Evolutionary conservation across 2,888 invertebrate species (phyloP).

Genomic region (Xestia rhomboidea): DNA sequence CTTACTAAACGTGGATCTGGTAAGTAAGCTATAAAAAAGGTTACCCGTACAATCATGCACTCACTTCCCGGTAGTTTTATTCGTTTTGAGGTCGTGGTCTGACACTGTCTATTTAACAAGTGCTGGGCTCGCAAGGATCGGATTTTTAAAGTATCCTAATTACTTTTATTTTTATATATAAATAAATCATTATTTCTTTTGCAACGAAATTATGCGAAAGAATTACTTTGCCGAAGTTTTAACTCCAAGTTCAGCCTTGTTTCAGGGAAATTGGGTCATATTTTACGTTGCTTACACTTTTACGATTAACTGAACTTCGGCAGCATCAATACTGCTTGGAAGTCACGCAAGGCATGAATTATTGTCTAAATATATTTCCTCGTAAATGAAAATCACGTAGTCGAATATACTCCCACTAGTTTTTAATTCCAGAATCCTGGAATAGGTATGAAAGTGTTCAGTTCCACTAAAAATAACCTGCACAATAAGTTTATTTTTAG

Average conservation of each 20-base stretch:
- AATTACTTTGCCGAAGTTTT: slow-evolving; percentile 40
- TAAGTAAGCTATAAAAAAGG: slow-evolving; percentile 1
- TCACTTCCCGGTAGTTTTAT: not conserved
- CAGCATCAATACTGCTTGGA: slow-evolving; percentile 25
- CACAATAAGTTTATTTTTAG: slow-evolving; percentile 41
- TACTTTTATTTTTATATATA: slow-evolving; percentile 17
- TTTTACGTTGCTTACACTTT: slow-evolving; percentile 39
- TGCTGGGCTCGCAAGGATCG: not conserved
- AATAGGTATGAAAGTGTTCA: slow-evolving; percentile 27
- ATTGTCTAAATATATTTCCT: slow-evolving; percentile 30
- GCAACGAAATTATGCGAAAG: slow-evolving; percentile 31
- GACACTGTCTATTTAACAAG: not conserved
- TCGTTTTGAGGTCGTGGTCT: not conserved
- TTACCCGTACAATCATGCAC: not conserved
- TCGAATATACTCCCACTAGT: not conserved
- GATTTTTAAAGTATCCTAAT: not conserved
- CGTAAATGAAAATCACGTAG: slow-evolving; percentile 27
- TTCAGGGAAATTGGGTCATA: slow-evolving; percentile 49
- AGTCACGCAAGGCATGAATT: slow-evolving; percentile 43
- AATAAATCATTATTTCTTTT: slow-evolving; percentile 42
- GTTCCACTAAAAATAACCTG: slow-evolving; percentile 25
- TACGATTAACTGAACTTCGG: slow-evolving; percentile 35
- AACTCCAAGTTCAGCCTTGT: slow-evolving; percentile 38
- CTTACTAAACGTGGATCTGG: not conserved
- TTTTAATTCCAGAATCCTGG: slow-evolving; percentile 38